Percentiles rank a stretch among this genome's conserved stretches.
Evolutionary conservation across 1,140 invertebrate species (phyloP).

Genomic region (Cheumatopsyche charites): DNA sequence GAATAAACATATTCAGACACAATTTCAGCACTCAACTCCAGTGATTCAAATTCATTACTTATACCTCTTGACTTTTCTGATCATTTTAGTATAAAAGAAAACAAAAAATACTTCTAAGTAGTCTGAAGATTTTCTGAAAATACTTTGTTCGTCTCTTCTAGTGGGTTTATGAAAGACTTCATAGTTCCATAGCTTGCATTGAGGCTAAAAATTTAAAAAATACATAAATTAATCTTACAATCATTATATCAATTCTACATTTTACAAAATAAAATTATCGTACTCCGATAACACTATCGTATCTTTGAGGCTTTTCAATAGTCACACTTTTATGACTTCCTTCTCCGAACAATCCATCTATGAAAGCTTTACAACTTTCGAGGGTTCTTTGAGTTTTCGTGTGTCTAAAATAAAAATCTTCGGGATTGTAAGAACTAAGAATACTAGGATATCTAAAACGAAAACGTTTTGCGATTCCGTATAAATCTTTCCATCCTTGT

Average conservation of each 20-base stretch:
- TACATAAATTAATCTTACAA: conserved; percentile 2
- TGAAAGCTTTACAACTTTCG: conserved; percentile 25
- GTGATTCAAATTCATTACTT: too few relatives aligned
- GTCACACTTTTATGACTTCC: not conserved
- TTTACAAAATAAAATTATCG: not conserved
- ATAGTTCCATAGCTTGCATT: conserved; percentile 31
- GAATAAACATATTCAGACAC: too few relatives aligned
- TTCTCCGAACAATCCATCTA: conserved; percentile 29
- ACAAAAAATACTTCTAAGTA: conserved; percentile 33
- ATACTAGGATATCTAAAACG: conserved; percentile 13
- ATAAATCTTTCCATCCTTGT: conserved; percentile 25
- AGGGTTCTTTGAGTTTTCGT: conserved; percentile 16
- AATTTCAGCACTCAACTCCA: too few relatives aligned
- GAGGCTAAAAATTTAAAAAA: conserved; percentile 34
- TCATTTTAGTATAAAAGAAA: conserved; percentile 6
- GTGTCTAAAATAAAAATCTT: conserved; percentile 31
- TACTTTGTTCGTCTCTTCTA: conserved; percentile 33
- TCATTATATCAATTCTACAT: too few relatives aligned
- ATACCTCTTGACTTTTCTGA: too few relatives aligned
- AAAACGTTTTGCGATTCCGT: not conserved
- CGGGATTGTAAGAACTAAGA: not conserved
- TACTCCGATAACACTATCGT: not conserved
- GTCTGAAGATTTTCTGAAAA: conserved; percentile 34
- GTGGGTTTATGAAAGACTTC: conserved; percentile 34
- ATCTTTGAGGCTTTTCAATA: not conserved